Conservation (phyloP, 2,113 vertebrate species). For the Centropus bengalensis region DNA sequence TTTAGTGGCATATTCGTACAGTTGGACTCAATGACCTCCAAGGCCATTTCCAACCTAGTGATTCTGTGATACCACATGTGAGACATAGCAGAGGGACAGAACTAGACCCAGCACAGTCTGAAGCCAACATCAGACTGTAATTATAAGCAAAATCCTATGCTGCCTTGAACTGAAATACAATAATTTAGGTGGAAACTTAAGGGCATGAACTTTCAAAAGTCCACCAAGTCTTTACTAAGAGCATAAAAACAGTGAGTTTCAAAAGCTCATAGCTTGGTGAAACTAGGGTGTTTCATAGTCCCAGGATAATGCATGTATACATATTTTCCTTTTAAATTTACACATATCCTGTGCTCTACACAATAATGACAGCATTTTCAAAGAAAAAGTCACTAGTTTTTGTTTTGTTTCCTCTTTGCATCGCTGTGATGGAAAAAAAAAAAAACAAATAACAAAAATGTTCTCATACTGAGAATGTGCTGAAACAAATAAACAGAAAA, state of each 20-base stretch:
- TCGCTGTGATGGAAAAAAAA: neutral
- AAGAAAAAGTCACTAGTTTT: neutral
- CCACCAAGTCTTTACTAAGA: neutral
- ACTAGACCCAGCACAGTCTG: neutral
- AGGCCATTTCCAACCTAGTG: too few species aligned
- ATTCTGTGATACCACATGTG: too few species aligned
- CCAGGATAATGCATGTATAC: neutral
- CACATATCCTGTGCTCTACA: neutral
- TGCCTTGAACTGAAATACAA: neutral
- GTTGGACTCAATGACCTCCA: too few species aligned
- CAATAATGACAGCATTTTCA: neutral
- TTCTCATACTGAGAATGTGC: neutral
- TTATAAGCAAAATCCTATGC: neutral
- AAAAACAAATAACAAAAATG: too few species aligned
- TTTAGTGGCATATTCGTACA: too few species aligned
- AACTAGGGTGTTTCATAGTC: neutral
- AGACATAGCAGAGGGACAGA: neutral
- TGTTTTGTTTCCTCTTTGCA: neutral
- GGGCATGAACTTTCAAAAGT: neutral
- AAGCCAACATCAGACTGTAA: neutral
- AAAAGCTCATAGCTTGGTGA: neutral
- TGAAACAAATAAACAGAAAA: neutral
- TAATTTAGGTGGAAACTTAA: conserved; percentile 5
- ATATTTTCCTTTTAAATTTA: neutral
- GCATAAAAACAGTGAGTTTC: neutral